phyloP scores from a whole-genome alignment of 2,113 vertebrate genomes.

The Entomyzon cyanotis region DNA sequence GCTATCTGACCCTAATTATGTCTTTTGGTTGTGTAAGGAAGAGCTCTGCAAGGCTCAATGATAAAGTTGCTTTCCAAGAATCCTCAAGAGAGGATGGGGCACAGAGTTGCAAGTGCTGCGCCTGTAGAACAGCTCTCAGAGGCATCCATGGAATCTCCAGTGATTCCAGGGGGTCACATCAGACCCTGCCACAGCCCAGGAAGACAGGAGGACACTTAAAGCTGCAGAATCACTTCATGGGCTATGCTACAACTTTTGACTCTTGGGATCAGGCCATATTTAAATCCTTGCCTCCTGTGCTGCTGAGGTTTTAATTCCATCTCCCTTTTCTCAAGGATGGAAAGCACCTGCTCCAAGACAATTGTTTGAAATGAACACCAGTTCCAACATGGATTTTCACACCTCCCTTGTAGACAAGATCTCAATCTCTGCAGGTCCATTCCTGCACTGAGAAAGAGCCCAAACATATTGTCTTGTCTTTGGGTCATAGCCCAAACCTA shows the following conservation, averaged over 20 bases:
- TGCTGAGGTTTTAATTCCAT: neutral
- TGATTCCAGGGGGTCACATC: neutral
- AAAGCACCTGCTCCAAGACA: neutral
- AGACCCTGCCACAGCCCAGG: neutral
- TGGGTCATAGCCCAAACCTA: neutral
- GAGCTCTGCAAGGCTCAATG: neutral
- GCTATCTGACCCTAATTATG: neutral
- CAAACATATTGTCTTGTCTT: neutral
- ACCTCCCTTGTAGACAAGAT: fast-evolving
- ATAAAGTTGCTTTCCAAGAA: neutral
- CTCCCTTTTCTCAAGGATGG: neutral
- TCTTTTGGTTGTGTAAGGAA: neutral
- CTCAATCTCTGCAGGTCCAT: neutral
- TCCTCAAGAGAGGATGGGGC: neutral
- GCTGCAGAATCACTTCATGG: neutral
- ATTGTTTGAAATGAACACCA: neutral
- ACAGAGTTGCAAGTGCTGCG: neutral
- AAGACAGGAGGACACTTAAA: neutral
- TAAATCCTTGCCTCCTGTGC: neutral
- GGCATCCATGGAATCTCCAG: neutral
- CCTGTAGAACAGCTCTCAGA: neutral
- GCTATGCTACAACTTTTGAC: neutral
- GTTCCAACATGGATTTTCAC: neutral
- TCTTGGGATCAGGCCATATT: neutral
- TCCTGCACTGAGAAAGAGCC: neutral